Percentiles rank a stretch among this genome's conserved stretches.
Evolutionary conservation across 2,888 invertebrate genomes (phyloP).

Genomic region (Aromia moschata): DNA sequence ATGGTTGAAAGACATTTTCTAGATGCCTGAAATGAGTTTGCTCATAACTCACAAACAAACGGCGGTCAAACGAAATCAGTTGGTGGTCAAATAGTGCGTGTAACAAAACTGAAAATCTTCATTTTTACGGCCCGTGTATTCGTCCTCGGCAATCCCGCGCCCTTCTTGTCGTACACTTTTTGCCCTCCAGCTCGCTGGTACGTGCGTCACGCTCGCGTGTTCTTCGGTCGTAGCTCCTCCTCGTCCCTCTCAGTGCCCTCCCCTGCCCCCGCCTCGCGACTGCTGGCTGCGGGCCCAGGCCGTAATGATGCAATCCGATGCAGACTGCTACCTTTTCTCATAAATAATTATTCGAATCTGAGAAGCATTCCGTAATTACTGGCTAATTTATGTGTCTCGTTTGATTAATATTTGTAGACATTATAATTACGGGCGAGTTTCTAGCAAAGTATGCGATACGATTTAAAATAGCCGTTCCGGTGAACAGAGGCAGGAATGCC

Average conservation of each 20-base stretch:
- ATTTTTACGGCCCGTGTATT: too few relatives aligned
- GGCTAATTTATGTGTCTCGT: slow-evolving; percentile 35
- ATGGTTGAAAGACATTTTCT: too few relatives aligned
- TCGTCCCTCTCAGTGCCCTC: not conserved
- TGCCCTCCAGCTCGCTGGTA: too few relatives aligned
- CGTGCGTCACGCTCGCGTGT: not conserved
- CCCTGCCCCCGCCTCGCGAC: not conserved
- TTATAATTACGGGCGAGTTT: slow-evolving; percentile 40
- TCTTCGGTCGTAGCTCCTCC: not conserved
- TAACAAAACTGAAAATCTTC: too few relatives aligned
- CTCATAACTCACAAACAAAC: too few relatives aligned
- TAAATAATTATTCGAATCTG: slow-evolving; percentile 32
- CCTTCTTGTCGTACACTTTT: too few relatives aligned
- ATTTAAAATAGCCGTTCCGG: slow-evolving; percentile 39
- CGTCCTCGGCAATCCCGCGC: too few relatives aligned
- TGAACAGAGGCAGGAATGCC: slow-evolving; percentile 38
- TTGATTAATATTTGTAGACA: slow-evolving; percentile 42
- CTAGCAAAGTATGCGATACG: slow-evolving; percentile 40
- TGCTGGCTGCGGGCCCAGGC: slow-evolving; percentile 9
- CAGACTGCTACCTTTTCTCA: slow-evolving; percentile 31
- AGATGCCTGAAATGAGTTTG: too few relatives aligned
- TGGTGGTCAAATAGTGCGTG: too few relatives aligned
- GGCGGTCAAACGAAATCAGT: too few relatives aligned
- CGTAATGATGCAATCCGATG: slow-evolving; percentile 30
- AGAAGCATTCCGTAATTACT: slow-evolving; percentile 32